These are phyloP conservation scores for Lasioglossum pauxillum DNA, from an alignment of 2,888 invertebrate genomes.

Conservation along the genomic window DNA sequence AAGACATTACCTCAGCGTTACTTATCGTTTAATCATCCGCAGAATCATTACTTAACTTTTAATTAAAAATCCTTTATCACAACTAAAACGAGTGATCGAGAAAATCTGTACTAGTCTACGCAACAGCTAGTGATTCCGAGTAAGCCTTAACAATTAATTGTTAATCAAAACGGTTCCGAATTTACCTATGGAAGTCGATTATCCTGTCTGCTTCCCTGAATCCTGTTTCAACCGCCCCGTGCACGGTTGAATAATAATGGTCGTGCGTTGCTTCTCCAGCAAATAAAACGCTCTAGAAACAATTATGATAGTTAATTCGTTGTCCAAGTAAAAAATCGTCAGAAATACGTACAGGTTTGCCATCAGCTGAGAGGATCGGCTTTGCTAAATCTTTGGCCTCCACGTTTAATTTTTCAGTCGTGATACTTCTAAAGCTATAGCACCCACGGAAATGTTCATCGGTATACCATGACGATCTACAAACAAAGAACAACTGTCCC, in stretches of 20 bases:
- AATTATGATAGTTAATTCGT: background rate
- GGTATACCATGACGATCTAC: constrained; percentile 88
- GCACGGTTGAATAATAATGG: constrained; percentile 88
- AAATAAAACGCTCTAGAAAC: constrained; percentile 86
- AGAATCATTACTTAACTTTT: constrained; percentile 24
- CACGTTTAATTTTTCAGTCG: constrained; percentile 85
- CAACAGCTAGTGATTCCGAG: constrained; percentile 11
- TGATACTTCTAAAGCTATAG: constrained; percentile 88
- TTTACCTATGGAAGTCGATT: constrained; percentile 78
- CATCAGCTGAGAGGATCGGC: constrained; percentile 85
- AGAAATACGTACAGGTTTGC: constrained; percentile 81
- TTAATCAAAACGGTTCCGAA: constrained; percentile 21
- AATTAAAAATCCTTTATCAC: constrained; percentile 30
- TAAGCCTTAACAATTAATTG: constrained; percentile 31
- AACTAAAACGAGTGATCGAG: constrained; percentile 26
- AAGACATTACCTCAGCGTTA: constrained; percentile 25
- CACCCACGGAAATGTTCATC: constrained; percentile 90
- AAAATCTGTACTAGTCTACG: constrained; percentile 16
- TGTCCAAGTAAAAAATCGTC: background rate
- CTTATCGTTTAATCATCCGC: constrained; percentile 38
- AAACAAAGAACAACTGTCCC: background rate
- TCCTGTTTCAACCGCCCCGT: constrained; percentile 91
- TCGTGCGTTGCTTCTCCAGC: constrained; percentile 90
- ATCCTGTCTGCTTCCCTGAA: constrained; percentile 89
- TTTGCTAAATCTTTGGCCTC: constrained; percentile 86